Conservation (phyloP, 2,888 invertebrate species). For the Steinernema carpocapsae region DNA sequence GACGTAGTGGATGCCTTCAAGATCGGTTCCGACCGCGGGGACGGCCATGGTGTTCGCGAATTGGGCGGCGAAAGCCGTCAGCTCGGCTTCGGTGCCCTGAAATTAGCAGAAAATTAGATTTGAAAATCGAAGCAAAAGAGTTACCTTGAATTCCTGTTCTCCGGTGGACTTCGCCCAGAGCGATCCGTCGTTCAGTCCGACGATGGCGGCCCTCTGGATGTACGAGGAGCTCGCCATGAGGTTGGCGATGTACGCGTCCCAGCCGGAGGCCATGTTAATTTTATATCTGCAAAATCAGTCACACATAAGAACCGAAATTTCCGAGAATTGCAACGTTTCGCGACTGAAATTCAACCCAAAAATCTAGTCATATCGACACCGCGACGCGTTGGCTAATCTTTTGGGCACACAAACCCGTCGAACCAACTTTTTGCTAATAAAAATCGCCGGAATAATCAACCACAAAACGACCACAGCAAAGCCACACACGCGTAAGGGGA, state of each 20-base stretch:
- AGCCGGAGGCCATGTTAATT: constrained; percentile 62
- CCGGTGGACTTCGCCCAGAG: constrained; percentile 65
- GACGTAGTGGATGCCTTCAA: constrained; percentile 68
- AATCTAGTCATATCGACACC: too few species aligned
- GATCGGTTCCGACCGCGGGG: constrained; percentile 59
- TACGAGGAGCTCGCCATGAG: constrained; percentile 49
- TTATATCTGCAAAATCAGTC: constrained; percentile 36
- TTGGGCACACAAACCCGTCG: too few species aligned
- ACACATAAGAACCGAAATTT: constrained; percentile 11
- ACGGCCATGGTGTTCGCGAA: constrained; percentile 57
- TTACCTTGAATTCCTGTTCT: constrained; percentile 53
- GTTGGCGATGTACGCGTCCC: constrained; percentile 65
- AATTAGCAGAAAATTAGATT: too few species aligned
- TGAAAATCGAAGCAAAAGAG: too few species aligned
- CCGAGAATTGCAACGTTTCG: too few species aligned
- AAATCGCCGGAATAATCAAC: neutral
- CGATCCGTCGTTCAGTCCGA: constrained; percentile 60
- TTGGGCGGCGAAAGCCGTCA: constrained; percentile 57
- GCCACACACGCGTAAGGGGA: neutral
- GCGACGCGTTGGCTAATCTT: too few species aligned
- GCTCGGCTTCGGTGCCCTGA: constrained; percentile 61
- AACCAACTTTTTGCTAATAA: neutral
- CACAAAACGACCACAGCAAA: neutral
- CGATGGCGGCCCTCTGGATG: constrained; percentile 66
- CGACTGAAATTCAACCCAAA: too few species aligned